A percentile compares a stretch with the other conserved stretches of the same genome.
These are phyloP conservation scores for Agrotis clavis DNA, from an alignment of 2,888 invertebrate species.

Conservation along the genomic window DNA sequence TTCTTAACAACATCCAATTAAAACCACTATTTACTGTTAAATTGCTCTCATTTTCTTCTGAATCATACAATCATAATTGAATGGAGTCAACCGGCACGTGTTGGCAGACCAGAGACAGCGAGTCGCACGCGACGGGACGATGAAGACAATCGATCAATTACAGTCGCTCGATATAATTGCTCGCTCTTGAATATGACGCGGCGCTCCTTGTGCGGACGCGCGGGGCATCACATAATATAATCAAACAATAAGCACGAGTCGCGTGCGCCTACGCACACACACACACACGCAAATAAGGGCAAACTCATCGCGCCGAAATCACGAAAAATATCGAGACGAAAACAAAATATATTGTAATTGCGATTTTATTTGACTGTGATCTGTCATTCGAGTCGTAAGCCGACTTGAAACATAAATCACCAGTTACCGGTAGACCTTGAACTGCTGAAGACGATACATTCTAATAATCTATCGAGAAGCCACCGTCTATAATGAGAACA, in stretches of 20 bases:
- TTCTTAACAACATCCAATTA: neutral
- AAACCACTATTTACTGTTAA: neutral
- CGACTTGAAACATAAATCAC: neutral
- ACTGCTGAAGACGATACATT: conserved; percentile 17
- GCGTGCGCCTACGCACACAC: neutral
- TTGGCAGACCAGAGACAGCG: neutral
- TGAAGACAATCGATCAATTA: conserved; percentile 29
- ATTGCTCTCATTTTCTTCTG: conserved; percentile 13
- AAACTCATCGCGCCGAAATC: neutral
- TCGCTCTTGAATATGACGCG: neutral
- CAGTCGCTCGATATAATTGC: conserved; percentile 8
- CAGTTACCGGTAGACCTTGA: conserved; percentile 23
- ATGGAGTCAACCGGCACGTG: neutral
- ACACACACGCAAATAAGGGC: neutral
- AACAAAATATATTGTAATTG: neutral
- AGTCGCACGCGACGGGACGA: neutral
- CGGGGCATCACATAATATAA: neutral
- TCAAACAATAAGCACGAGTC: conserved; percentile 38
- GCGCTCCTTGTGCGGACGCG: too few relatives aligned
- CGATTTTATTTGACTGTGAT: neutral
- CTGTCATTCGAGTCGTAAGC: conserved; percentile 8
- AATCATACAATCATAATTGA: conserved; percentile 6
- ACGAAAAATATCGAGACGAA: neutral
- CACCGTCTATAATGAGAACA: neutral
- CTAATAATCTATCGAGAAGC: conserved; percentile 1